Evolutionary conservation across 1,140 invertebrate species (phyloP), one percentile per base, ranked within the genome.

Genomic region (Brachionus manjavacas): DNA sequence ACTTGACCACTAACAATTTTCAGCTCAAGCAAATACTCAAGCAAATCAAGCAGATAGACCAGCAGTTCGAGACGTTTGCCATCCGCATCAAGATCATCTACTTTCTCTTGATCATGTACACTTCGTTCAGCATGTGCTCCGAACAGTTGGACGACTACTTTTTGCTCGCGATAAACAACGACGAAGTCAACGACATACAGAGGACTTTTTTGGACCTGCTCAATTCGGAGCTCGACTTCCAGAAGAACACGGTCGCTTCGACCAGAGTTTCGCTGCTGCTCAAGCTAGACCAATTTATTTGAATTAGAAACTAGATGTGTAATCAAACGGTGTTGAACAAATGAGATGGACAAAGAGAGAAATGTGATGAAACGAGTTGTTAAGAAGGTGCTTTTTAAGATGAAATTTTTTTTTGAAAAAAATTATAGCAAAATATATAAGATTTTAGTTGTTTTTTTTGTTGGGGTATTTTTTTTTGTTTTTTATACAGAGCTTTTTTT

Each of bases 251-350:
- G 12, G 79, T 81, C 14, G 52, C 79, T 1, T 39, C 35, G 6
- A 68, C 52, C 6, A 52, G 79, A 39, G 64, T 68, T 0, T 81
- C 79, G 60, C 20, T 81, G 12, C 41, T 81, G 12, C 52, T 81
- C 12, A 81, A 81, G 60, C 25, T 81, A 6, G 79, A 81, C 39
- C 79, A 81, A n/a, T 81, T 81, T 31, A 68, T 81, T 12, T 81
- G 25, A 80, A n/a, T n/a, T 49, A 12, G 11, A 68, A 72, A 20
- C 20, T 41, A 39, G 20, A 16, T 72, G 16, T 41, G 35, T 60
- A 72, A n/a, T 39, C 16, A 41, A 39, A 41, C 68, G 68, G 68
- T 72, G 68, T 41, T 72, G n/a, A n/a, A 41, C 35, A 12, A 55
- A 60, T 20, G 3, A 28, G 31, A 35, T 14, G 31, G 31, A n/a